Evolutionary conservation across 2,797 vertebrate genomes (phyloP), one percentile per base, ranked within the genome.

Genomic region (Amblyopsis hoosieri): DNA sequence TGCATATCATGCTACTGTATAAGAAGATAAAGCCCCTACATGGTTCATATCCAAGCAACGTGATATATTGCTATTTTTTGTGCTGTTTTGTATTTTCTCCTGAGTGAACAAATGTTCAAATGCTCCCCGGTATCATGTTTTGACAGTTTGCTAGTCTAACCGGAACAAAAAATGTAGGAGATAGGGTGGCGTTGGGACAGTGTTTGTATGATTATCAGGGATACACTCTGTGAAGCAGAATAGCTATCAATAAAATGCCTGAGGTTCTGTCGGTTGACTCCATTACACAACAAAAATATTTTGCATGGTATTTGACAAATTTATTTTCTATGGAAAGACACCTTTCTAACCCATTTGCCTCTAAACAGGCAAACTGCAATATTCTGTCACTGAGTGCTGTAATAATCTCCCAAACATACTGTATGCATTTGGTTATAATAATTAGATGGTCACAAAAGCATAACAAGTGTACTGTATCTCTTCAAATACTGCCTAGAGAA

Each of bases 181-280:
- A 85, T 79, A 70, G 76, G 53, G 55, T 78, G 76, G 83, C 75
- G 69, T 74, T n/a, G 2, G 66, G 75, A 66, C 29, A 73, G 60
- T 55, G 58, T 60, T 56, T 75, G 54, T 65, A 29, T 29, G 23
- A 29, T 29, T 29, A 72, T 68, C 61, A 60, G 48, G 56, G 61
- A 75, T 61, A 47, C 11, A 76, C 12, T 57, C 51, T 68, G 56
- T 56, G n/a, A 51, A 58, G 53, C 50, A 48, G 64, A 73, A 68
- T 12, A 23, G 15, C 54, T 51, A 45, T 79, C 66, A 57, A 54
- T 58, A 59, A 45, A 71, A 12, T 19, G 17, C 42, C 56, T 0
- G 1, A 6, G 31, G 64, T 29, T 57, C 13, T 52, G 3, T 13
- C n/a, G 13, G 66, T 3, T 66, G 51, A 67, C 71, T 51, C 59